A percentile compares a stretch with the other conserved stretches of the same genome.
These are phyloP conservation scores for Calameuta idolon DNA, from an alignment of 2,888 invertebrate species.

Conservation along the genomic window DNA sequence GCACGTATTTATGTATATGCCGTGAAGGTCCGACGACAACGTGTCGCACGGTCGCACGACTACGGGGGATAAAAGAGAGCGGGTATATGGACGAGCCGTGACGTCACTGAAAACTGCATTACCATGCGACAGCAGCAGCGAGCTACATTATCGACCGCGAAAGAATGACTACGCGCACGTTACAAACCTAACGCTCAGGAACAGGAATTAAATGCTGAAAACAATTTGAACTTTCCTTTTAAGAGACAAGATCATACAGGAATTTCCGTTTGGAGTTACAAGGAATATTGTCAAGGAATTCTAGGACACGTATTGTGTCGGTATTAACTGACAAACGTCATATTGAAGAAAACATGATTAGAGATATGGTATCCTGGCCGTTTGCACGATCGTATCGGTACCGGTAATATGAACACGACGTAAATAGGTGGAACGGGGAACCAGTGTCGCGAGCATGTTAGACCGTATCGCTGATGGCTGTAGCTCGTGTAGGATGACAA, in stretches of 20 bases:
- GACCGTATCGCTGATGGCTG: constrained; percentile 17
- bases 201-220: not conserved
- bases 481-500: constrained; percentile 39
- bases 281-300: not conserved
- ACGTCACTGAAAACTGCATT: constrained; percentile 44
- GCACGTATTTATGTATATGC: constrained; percentile 24
- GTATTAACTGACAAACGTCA: not conserved
- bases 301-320: not conserved
- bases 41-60: constrained; percentile 45
- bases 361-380: not conserved
- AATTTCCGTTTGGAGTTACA: not conserved
- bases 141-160: constrained; percentile 33
- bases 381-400: not conserved
- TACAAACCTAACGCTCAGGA: not conserved
- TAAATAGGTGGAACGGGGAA: constrained; percentile 7
- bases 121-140: constrained; percentile 22
- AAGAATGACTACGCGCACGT: not conserved
- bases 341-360: not conserved
- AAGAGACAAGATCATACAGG: not conserved
- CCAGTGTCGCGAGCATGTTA: constrained; percentile 14
- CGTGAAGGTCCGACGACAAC: constrained; percentile 38
- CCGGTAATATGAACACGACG: constrained; percentile 3
- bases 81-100: constrained; percentile 40
- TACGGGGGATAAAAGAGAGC: constrained; percentile 26
- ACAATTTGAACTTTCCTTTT: not conserved